A percentile compares a stretch with the other conserved stretches of the same genome.
These are phyloP conservation scores for Leptura quadrifasciata DNA, from an alignment of 2,888 invertebrate genomes.

Conservation along the genomic window DNA sequence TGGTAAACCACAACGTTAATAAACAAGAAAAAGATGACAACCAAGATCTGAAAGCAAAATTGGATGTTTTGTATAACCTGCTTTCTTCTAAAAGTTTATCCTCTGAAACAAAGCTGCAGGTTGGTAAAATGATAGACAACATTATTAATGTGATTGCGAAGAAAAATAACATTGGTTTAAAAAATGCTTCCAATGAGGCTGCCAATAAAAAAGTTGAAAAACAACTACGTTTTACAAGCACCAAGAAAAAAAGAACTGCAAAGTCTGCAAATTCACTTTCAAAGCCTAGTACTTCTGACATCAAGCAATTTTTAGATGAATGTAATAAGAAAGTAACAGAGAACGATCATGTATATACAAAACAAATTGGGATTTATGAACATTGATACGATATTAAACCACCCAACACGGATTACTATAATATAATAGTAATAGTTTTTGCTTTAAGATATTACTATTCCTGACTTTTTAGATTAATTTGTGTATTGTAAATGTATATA, in stretches of 20 bases:
- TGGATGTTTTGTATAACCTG: no score
- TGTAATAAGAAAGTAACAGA: not conserved
- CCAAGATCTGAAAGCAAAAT: no score
- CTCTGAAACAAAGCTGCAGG: not conserved
- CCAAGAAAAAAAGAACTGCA: not conserved
- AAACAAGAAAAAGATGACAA: no score
- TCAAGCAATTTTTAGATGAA: not conserved
- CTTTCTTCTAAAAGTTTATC: no score
- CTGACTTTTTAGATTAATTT: no score
- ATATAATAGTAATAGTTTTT: not conserved
- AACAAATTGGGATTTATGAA: not conserved
- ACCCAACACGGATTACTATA: no score
- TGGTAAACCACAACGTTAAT: not conserved
- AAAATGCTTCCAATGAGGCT: not conserved
- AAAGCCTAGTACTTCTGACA: not conserved
- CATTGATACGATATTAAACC: not conserved
- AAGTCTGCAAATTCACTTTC: not conserved
- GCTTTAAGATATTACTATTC: no score
- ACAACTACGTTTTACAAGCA: not conserved
- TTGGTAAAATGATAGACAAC: slow-evolving; percentile 4
- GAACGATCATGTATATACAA: not conserved
- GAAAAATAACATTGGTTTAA: not conserved
- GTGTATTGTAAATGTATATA: no score
- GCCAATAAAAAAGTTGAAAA: slow-evolving; percentile 7
- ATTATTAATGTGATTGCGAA: not conserved